Evolutionary conservation across 2,888 invertebrate genomes (phyloP), one percentile per base, ranked within the genome.

Genomic region (Epiblema foenella): DNA sequence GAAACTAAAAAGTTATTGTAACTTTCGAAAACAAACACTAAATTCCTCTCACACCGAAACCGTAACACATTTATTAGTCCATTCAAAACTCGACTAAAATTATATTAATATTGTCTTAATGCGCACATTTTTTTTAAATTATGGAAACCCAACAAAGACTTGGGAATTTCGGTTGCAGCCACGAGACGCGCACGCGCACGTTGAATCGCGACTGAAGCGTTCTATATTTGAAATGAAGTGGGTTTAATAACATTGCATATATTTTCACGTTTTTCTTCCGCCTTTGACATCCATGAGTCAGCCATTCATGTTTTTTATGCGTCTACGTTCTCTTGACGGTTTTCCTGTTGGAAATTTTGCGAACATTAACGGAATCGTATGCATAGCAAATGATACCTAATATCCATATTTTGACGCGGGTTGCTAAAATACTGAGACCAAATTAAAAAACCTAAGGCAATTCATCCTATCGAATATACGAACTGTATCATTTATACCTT

Each of bases 151-250:
- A 67, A 62, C 29, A 59, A 57, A 69, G 17, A 64, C 56, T 69
- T 59, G 51, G 46, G 56, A 62, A 42, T 54, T 56, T 60, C 66
- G 60, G 49, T 57, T 62, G 60, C 54, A 39, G 60, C 62, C 63
- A 77, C 77, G 74, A 75, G 75, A 78, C 77, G 80, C 81, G 91
- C 89, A 83, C 86, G 86, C 90, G 90, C 86, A 83, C 77, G 76
- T 73, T 76, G 77, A 76, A 84, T 83, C 87, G 83, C 85, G 89
- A 93, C 93, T 93, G 93, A 85, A 87, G 85, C 77, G 83, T 84
- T 89, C 91, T 92, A 93, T 89, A 89, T 91, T 91, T 88, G 89
- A 89, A 88, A 86, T 88, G 87, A 88, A 90, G 90, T 89, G 90
- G 87, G 83, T 88, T 89, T 91, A 90, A 89, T 89, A 91, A 90